phyloP scores from a whole-genome alignment of 2,888 invertebrate species.

The Meta bourneti region DNA sequence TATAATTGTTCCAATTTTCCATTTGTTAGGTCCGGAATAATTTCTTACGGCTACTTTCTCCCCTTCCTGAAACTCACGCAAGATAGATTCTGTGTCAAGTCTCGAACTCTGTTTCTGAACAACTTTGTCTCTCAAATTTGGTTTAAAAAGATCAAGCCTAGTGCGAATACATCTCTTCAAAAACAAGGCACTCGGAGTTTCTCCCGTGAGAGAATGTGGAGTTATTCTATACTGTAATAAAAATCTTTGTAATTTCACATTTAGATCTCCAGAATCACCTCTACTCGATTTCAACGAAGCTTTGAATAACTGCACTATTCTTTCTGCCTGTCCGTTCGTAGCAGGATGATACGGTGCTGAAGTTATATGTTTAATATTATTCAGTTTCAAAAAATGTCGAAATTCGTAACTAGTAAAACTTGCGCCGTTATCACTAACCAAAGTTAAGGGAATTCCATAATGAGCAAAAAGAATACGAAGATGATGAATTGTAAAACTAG shows the following conservation, averaged over 20 bases:
- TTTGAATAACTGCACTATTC: constrained; percentile 76
- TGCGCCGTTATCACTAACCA: constrained; percentile 67
- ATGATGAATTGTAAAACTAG: constrained; percentile 40
- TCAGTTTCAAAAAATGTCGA: constrained; percentile 66
- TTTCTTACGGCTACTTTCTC: constrained; percentile 36
- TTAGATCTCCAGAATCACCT: constrained; percentile 58
- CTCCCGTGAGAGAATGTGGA: constrained; percentile 56
- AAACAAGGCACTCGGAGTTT: constrained; percentile 55
- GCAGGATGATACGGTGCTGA: constrained; percentile 78
- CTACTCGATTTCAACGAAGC: constrained; percentile 52
- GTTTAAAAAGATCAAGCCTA: constrained; percentile 54
- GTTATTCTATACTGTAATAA: constrained; percentile 59
- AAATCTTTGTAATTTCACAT: constrained; percentile 58
- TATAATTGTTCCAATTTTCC: constrained; percentile 56
- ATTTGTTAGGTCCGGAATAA: constrained; percentile 47
- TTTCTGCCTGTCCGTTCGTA: constrained; percentile 78
- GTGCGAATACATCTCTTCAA: constrained; percentile 54
- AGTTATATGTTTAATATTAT: constrained; percentile 75
- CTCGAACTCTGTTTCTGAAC: constrained; percentile 39
- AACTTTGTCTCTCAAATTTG: constrained; percentile 43
- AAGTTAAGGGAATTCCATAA: constrained; percentile 54
- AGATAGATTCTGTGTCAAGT: constrained; percentile 33
- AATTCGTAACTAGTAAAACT: constrained; percentile 46
- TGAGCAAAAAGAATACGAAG: constrained; percentile 56
- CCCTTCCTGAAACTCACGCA: constrained; percentile 34